phyloP scores from a whole-genome alignment of 2,888 invertebrate genomes.

The Laspeyria flexula region DNA sequence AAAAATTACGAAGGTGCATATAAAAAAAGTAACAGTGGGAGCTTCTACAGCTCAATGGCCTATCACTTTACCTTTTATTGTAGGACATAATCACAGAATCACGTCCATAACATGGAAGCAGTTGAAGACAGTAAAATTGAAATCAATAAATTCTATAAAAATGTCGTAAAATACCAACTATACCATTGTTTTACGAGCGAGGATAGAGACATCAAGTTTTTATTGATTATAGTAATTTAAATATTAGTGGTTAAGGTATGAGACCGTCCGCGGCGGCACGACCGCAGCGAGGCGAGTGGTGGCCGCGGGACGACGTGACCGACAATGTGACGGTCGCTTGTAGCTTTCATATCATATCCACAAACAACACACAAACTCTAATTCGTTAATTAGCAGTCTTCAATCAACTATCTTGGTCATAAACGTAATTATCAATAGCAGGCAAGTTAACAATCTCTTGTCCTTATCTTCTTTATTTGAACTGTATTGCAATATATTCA shows the following conservation, averaged over 20 bases:
- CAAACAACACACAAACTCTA: not conserved
- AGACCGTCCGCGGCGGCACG: constrained; percentile 9
- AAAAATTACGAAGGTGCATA: constrained; percentile 13
- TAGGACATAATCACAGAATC: constrained; percentile 26
- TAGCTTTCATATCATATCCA: not conserved
- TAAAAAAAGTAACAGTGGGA: constrained; percentile 35
- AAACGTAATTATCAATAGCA: not conserved
- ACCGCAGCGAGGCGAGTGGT: not conserved
- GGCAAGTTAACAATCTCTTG: not conserved
- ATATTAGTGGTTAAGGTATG: constrained; percentile 24
- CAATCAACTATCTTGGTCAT: not conserved
- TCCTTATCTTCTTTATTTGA: not conserved
- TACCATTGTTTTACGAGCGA: constrained; percentile 39
- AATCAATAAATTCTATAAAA: constrained; percentile 36
- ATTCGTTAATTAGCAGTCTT: not conserved
- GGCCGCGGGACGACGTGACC: not conserved
- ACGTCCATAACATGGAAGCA: constrained; percentile 13
- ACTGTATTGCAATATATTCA: too few relatives aligned
- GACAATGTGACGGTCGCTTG: not conserved
- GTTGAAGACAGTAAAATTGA: constrained; percentile 27
- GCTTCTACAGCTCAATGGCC: constrained; percentile 23
- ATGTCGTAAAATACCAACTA: constrained; percentile 32
- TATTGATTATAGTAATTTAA: constrained; percentile 21
- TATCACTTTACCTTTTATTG: constrained; percentile 25
- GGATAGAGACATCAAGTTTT: constrained; percentile 31